These are phyloP conservation scores for Ectemnius lituratus DNA, from an alignment of 2,888 invertebrate species.

Conservation along the genomic window DNA sequence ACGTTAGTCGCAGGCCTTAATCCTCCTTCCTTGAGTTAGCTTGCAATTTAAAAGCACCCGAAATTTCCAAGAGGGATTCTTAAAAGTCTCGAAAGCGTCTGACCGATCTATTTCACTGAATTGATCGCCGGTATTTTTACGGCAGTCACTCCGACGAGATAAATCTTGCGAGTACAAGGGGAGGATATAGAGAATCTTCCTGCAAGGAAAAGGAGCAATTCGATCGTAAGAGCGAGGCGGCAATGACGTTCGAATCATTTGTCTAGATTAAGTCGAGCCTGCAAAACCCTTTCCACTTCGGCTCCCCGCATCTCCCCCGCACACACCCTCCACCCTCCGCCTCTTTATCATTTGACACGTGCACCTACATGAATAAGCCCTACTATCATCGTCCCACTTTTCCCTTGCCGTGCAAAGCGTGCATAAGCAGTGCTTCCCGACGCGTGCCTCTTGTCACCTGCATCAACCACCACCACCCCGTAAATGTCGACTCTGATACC, in stretches of 20 bases:
- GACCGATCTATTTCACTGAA: slow-evolving; percentile 4
- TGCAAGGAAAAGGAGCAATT: slow-evolving; percentile 28
- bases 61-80: too few relatives aligned
- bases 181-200: slow-evolving; percentile 14
- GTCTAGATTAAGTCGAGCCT: slow-evolving; percentile 65
- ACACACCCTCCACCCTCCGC: slow-evolving; percentile 31
- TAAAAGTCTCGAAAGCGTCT: neutral
- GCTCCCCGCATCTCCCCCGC: neutral
- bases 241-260: slow-evolving; percentile 63
- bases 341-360: slow-evolving; percentile 40
- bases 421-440: too few relatives aligned
- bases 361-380: neutral
- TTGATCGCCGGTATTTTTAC: slow-evolving; percentile 23
- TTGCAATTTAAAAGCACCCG: too few relatives aligned
- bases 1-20: too few relatives aligned
- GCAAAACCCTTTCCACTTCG: slow-evolving; percentile 25
- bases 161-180: slow-evolving; percentile 39
- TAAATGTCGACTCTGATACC: too few relatives aligned
- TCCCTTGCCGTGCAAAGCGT: neutral
- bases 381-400: neutral
- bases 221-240: slow-evolving; percentile 38
- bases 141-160: slow-evolving; percentile 30
- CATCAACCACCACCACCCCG: too few relatives aligned
- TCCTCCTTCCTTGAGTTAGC: too few relatives aligned
- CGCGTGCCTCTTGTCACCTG: too few relatives aligned